Evolutionary conservation across 2,113 vertebrate genomes (phyloP), one percentile per base, ranked within the genome.

Genomic region (Eulemur rufifrons): DNA sequence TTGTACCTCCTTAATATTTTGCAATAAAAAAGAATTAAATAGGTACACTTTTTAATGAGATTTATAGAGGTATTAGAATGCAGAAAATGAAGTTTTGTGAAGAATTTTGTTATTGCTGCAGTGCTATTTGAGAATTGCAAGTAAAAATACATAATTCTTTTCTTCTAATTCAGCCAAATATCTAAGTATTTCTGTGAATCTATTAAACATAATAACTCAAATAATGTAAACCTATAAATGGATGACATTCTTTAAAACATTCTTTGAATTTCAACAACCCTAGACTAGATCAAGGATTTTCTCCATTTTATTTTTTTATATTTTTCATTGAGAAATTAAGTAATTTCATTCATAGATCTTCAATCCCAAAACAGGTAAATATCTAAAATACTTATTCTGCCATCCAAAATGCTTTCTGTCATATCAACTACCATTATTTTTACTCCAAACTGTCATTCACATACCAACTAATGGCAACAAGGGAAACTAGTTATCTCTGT

Each of bases 261-360:
- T 52, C 17, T 80, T 95, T 84, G 3, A 83, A 68, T 92, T 56
- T 89, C 37, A 83, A 8, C 32, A 17, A 25, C 37, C 54, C 20
- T 91, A 73, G 15, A 71, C 20, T 59, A 83, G 3, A 78, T 63
- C 13, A 56, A n/a, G 89, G 6, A 39, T 89, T 66, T 85, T 52
- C 52, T 94, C 93, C 7, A 25, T 32, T 96, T 63, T 71, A 32
- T 50, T 85, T 71, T 95, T 88, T 71, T 80, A 52, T 74, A 34
- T 54, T 6, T 52, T 80, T 69, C 27, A 21, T 45, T 71, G 59
- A 90, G 45, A 89, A 77, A 78, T 82, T 69, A 92, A 73, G 10
- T 59, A 81, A 34, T 81, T 27, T 34, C 86, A 32, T 50, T 88
- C 27, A 68, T 1, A 34, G 0, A 29, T 39, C 15, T 90, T 86